Percentiles rank a stretch among this genome's conserved stretches.
phyloP scores from a whole-genome alignment of 2,888 invertebrate species.

The Ceriagrion tenellum region DNA sequence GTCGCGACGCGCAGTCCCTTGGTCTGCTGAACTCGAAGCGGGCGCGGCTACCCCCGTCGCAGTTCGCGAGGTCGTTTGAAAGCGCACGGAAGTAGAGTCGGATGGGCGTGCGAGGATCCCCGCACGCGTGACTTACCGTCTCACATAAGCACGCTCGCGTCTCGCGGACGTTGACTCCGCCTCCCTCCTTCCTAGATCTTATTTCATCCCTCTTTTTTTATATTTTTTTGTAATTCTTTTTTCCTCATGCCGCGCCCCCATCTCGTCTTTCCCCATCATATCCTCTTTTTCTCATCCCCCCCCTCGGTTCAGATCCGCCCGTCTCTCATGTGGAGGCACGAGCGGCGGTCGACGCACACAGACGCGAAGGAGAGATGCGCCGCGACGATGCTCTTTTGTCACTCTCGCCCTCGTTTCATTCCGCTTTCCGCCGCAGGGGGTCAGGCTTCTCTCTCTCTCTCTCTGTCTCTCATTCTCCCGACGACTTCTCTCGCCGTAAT shows the following conservation, averaged over 20 bases:
- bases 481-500: neutral
- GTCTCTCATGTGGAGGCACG: neutral
- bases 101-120: neutral
- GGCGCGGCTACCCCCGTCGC: neutral
- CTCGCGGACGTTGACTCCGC: neutral
- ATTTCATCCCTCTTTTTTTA: too few relatives aligned
- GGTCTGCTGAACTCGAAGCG: neutral
- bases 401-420: conserved; percentile 20
- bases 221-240: neutral
- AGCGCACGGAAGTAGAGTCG: neutral
- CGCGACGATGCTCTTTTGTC: conserved; percentile 19
- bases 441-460: too few relatives aligned
- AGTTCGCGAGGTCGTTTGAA: neutral
- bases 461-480: neutral
- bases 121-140: neutral
- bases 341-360: neutral
- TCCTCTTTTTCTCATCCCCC: too few relatives aligned
- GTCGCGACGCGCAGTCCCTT: neutral
- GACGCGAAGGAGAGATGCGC: neutral
- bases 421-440: neutral
- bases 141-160: neutral
- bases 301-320: neutral
- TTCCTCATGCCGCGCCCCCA: neutral
- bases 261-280: neutral
- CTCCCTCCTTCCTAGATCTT: neutral